Evolutionary conservation across 2,113 vertebrate genomes (phyloP).

Genomic region (Nothobranchius furzeri): DNA sequence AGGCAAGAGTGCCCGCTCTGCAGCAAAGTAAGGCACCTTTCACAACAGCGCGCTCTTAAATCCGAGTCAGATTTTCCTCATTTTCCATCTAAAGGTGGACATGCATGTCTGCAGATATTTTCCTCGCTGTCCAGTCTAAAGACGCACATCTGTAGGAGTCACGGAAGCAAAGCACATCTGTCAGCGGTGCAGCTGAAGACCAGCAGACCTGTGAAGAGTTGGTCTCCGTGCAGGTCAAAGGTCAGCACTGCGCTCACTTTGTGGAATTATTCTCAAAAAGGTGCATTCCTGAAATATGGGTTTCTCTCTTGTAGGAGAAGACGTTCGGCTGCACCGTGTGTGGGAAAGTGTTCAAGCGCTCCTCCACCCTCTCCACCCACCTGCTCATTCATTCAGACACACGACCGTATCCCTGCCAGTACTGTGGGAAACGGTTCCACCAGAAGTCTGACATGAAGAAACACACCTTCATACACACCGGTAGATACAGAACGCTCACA

Average conservation of each 20-base stretch:
- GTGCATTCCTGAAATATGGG: not conserved
- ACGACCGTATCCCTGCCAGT: constrained; percentile 78
- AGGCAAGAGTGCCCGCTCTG: constrained; percentile 65
- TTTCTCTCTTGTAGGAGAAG: constrained; percentile 51
- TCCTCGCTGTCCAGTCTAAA: constrained; percentile 56
- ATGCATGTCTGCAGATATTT: constrained; percentile 27
- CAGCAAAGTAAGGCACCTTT: constrained; percentile 52
- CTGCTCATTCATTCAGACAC: constrained; percentile 80
- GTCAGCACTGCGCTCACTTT: constrained; percentile 39
- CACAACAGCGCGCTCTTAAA: not conserved
- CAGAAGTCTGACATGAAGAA: constrained; percentile 82
- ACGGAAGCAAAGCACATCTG: constrained; percentile 22
- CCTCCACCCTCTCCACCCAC: constrained; percentile 79
- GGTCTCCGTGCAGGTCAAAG: constrained; percentile 47
- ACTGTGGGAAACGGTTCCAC: constrained; percentile 80
- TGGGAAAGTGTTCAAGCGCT: constrained; percentile 79
- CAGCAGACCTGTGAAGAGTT: constrained; percentile 10
- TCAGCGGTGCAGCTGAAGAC: constrained; percentile 26
- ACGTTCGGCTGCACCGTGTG: constrained; percentile 74
- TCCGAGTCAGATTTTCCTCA: not conserved
- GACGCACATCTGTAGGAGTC: constrained; percentile 57
- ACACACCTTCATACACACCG: constrained; percentile 74
- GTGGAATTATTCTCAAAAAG: too few species aligned
- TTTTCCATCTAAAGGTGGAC: not conserved
- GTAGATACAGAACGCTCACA: constrained; percentile 26